Evolutionary conservation across 2,888 invertebrate genomes (phyloP).

Genomic region (Shargacucullia verbasci): DNA sequence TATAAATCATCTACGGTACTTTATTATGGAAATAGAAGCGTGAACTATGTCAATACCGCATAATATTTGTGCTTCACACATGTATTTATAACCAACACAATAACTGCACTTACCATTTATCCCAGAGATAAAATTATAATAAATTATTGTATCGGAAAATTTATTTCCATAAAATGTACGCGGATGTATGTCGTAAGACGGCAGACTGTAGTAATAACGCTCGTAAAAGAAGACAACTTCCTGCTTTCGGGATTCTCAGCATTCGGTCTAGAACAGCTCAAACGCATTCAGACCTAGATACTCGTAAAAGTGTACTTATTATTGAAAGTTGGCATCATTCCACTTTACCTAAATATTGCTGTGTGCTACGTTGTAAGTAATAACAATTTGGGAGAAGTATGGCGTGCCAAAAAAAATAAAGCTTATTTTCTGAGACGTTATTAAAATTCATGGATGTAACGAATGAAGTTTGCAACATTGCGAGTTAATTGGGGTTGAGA

Average conservation of each 20-base stretch:
- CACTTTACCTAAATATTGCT: conserved; percentile 73
- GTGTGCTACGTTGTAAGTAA: conserved; percentile 67
- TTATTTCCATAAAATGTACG: conserved; percentile 30
- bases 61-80: conserved; percentile 29
- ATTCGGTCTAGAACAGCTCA: conserved; percentile 58
- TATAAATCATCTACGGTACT: conserved; percentile 41
- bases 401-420: conserved; percentile 65
- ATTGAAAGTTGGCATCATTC: conserved; percentile 77
- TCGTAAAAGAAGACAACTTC: conserved; percentile 60
- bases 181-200: conserved; percentile 29
- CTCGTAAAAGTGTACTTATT: conserved; percentile 64
- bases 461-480: conserved; percentile 49
- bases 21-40: conserved; percentile 37
- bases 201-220: conserved; percentile 50
- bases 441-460: conserved; percentile 58
- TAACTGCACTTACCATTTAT: conserved; percentile 34
- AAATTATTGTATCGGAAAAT: conserved; percentile 37
- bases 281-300: conserved; percentile 56
- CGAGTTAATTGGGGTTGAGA: conserved; percentile 67
- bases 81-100: conserved; percentile 40
- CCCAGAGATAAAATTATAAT: conserved; percentile 38
- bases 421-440: conserved; percentile 52
- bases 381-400: conserved; percentile 65
- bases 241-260: conserved; percentile 55
- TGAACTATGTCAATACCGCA: conserved; percentile 27